Conservation (phyloP, 2,113 vertebrate genomes). For the Pygoscelis adeliae region DNA sequence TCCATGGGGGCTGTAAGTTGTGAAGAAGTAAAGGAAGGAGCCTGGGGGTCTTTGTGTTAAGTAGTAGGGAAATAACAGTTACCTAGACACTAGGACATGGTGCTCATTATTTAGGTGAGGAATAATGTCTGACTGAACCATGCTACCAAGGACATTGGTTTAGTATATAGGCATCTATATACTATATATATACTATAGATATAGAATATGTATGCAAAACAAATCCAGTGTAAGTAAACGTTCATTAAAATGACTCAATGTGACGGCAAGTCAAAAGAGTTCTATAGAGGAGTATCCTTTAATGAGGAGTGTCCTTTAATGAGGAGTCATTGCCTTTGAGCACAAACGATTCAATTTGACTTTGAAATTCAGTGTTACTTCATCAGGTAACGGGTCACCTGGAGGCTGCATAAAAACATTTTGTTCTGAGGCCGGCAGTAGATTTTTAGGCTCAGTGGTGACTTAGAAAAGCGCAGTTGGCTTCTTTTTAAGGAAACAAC, state of each 20-base stretch:
- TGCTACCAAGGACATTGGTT: neutral
- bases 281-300: neutral
- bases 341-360: neutral
- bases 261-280: neutral
- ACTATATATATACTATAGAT: neutral
- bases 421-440: neutral
- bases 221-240: neutral
- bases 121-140: neutral
- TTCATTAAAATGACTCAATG: neutral
- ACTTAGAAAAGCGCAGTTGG: neutral
- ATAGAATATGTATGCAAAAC: neutral
- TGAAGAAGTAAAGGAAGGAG: neutral
- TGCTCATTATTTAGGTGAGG: neutral
- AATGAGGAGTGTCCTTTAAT: neutral
- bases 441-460: neutral
- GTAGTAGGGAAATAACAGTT: neutral
- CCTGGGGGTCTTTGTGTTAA: neutral
- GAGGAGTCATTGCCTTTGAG: neutral
- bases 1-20: neutral
- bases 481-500: neutral
- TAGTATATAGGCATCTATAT: neutral
- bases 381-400: neutral
- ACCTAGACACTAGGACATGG: neutral
- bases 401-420: neutral
- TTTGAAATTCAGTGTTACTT: neutral